A percentile compares a stretch with the other conserved stretches of the same genome.
Conservation (phyloP, 2,888 invertebrate genomes). For the Dynastes hyllus region DNA sequence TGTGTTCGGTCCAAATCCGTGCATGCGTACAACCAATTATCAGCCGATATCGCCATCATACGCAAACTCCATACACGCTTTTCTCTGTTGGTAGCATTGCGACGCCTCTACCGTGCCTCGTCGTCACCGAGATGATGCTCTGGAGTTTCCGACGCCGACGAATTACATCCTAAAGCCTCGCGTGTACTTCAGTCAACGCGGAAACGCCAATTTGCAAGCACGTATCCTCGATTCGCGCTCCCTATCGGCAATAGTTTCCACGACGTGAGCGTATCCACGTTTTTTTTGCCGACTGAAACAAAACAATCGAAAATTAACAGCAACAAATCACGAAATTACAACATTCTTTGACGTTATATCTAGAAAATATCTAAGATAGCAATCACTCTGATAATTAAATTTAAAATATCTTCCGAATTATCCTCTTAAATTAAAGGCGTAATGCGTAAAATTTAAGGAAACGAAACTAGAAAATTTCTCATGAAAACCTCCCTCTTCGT, state of each 20-base stretch:
- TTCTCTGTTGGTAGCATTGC: constrained; percentile 16
- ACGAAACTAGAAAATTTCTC: constrained; percentile 2
- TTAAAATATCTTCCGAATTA: constrained; percentile 18
- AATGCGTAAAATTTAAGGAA: constrained; percentile 13
- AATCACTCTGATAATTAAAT: constrained; percentile 40
- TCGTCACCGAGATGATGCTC: constrained; percentile 26
- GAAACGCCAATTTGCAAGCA: constrained; percentile 21
- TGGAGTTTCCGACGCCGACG: constrained; percentile 42
- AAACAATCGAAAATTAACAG: constrained; percentile 36
- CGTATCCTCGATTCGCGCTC: constrained; percentile 21
- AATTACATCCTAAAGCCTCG: constrained; percentile 36
- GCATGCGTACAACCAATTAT: constrained; percentile 52
- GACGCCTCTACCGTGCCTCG: constrained; percentile 8
- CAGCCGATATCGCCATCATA: constrained; percentile 38
- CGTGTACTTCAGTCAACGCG: constrained; percentile 42
- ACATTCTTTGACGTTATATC: background rate
- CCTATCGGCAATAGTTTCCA: constrained; percentile 18
- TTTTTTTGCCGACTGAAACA: background rate
- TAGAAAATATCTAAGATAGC: constrained; percentile 30
- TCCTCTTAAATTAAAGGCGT: background rate
- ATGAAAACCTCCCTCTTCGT: constrained; percentile 15
- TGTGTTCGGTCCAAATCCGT: constrained; percentile 45
- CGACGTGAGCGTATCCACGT: constrained; percentile 25
- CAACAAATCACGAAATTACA: constrained; percentile 4
- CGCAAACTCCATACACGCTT: constrained; percentile 30